A percentile compares a stretch with the other conserved stretches of the same genome.
phyloP scores from a whole-genome alignment of 2,888 invertebrate genomes.

The Ophion costatus region DNA sequence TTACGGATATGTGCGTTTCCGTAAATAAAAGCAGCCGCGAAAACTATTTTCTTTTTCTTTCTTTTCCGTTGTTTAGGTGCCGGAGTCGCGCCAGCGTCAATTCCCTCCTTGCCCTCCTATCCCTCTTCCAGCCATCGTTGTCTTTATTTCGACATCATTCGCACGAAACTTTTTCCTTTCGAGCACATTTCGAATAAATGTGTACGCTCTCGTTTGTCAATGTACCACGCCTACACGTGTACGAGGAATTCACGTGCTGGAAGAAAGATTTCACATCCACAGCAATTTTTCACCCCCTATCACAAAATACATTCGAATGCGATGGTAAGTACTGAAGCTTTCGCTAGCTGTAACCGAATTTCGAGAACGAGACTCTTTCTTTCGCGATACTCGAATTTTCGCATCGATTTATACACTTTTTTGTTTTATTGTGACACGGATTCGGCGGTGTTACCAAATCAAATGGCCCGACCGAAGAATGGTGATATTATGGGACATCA shows the following conservation, averaged over 20 bases:
- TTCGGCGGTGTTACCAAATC: too few relatives aligned
- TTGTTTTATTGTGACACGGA: too few relatives aligned
- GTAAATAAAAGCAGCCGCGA: background rate
- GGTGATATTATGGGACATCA: background rate
- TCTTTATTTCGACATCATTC: slow-evolving; percentile 21
- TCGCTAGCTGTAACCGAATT: too few relatives aligned
- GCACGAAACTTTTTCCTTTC: slow-evolving; percentile 36
- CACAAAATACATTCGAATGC: too few relatives aligned
- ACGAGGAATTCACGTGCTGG: background rate
- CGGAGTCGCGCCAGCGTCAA: background rate
- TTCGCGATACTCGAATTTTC: too few relatives aligned
- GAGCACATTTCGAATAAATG: slow-evolving; percentile 19
- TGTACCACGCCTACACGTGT: background rate
- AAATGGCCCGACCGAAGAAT: too few relatives aligned
- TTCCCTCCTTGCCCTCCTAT: slow-evolving; percentile 1
- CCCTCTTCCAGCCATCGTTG: background rate
- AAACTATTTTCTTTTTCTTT: too few relatives aligned
- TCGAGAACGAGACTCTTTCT: too few relatives aligned
- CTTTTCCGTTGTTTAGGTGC: background rate
- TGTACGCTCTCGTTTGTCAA: background rate
- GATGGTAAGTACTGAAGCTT: too few relatives aligned
- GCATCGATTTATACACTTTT: too few relatives aligned
- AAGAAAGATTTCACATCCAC: background rate
- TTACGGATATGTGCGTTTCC: background rate
- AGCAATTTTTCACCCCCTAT: background rate